Base-by-base conservation (phyloP, 2,888 invertebrate species). In the Erynnis tages region DNA sequence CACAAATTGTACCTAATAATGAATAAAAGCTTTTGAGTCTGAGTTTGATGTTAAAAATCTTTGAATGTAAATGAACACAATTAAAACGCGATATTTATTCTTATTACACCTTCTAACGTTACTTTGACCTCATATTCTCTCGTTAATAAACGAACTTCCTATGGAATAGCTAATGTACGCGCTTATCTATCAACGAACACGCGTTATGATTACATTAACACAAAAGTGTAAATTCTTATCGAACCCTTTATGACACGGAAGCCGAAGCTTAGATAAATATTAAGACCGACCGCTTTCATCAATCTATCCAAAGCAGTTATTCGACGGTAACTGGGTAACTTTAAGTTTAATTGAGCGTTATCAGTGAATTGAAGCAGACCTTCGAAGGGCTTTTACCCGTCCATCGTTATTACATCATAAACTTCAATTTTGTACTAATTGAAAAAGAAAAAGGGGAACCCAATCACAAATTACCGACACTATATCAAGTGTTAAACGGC, bases 401-500 rank as follows among this genome's bases (percentile, higher is more conserved):
- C 71, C 66, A 60, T 58, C 63, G 66, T 73, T 70, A 73, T 79
- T 79, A 73, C 77, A 74, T 69, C 76, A 79, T 79, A 79, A 79
- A 80, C 74, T 71, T 72, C 82, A 84, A 85, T 89, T 86, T 83
- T 54, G 62, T 62, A 65, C 75, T 88, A 87, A 89, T 89, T 88
- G 89, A 89, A 87, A 88, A 86, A 76, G 69, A 77, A 82, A 84
- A 83, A 84, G 73, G 71, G 76, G 73, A 75, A 75, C 75, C 70
- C 72, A 73, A 69, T 70, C 82, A 79, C 84, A 85, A 86, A 89
- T 89, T 89, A 89, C 80, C 67, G 82, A 84, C 88, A 89, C 88
- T 89, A 87, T 68, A 89, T 89, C 89, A 89, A 83, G 88, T 87
- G 89, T 83, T 88, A 88, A 88, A 83, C 81, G 86, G 79, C 81